Conservation (phyloP, 2,113 vertebrate species). For the Prionailurus bengalensis region DNA sequence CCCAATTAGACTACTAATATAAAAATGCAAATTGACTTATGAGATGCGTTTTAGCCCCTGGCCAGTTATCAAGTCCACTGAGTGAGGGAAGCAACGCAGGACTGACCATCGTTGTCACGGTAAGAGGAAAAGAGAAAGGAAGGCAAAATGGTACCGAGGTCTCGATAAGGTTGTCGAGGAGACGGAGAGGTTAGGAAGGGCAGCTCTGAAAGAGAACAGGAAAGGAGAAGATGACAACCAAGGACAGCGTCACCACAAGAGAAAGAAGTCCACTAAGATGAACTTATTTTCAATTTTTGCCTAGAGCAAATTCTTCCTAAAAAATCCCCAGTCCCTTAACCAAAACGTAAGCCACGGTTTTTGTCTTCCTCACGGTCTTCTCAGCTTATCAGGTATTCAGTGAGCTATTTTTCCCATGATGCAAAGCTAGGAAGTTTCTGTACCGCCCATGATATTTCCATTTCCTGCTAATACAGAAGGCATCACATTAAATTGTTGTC, state of each 20-base stretch:
- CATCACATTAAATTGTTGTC: neutral
- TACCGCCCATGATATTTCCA: accelerated
- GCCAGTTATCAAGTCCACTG: neutral
- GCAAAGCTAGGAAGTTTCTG: neutral
- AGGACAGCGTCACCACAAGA: neutral
- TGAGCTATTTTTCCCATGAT: neutral
- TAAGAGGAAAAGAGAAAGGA: neutral
- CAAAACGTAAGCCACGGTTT: neutral
- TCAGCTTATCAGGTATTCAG: neutral
- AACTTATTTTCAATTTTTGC: neutral
- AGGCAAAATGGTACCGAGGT: neutral
- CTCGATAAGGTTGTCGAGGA: neutral
- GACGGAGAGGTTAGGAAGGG: neutral
- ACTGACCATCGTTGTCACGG: neutral
- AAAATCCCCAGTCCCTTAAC: neutral
- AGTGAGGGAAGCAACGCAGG: neutral
- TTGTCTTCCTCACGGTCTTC: neutral
- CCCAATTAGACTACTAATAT: neutral
- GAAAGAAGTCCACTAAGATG: neutral
- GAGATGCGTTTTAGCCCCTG: neutral
- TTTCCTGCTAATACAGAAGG: neutral
- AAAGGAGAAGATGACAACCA: neutral
- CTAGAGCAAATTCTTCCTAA: neutral
- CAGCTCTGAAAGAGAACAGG: neutral
- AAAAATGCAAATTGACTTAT: neutral